A percentile compares a stretch with the other conserved stretches of the same genome.
Conservation (phyloP, 2,888 invertebrate genomes). For the Ceratothoa steindachneri region DNA sequence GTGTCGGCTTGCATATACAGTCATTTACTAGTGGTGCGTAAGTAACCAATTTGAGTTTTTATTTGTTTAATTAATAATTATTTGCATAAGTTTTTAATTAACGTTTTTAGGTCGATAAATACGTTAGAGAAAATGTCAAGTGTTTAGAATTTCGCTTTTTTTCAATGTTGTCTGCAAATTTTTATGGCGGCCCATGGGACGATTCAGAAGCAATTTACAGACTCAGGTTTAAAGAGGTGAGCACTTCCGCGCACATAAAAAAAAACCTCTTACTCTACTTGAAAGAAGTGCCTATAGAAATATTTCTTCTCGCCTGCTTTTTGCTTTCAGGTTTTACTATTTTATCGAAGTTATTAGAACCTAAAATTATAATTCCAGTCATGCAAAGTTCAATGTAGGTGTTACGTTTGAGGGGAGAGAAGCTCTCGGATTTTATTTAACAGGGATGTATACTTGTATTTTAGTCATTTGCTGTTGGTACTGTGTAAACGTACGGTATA, state of each 20-base stretch:
- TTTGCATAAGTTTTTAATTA: constrained; percentile 1
- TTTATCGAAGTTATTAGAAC: background rate
- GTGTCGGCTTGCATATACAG: constrained; percentile 16
- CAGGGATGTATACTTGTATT: background rate
- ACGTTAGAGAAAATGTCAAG: background rate
- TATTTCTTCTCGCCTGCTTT: background rate
- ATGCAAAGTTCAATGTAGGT: background rate
- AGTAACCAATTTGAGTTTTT: constrained; percentile 20
- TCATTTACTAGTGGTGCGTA: constrained; percentile 9
- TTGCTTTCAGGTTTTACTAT: background rate
- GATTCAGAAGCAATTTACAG: constrained; percentile 9
- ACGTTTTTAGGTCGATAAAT: background rate
- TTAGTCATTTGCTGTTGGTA: too few species aligned
- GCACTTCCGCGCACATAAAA: constrained; percentile 5
- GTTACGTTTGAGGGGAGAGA: background rate
- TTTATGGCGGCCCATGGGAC: constrained; percentile 13
- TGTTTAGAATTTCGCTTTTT: background rate
- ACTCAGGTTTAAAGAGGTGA: constrained; percentile 15
- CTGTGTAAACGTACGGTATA: too few species aligned
- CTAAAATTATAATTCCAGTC: background rate
- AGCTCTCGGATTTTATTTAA: background rate
- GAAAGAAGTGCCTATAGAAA: constrained; percentile 3
- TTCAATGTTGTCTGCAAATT: constrained; percentile 13
- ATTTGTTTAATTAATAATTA: constrained; percentile 7
- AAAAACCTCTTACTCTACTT: background rate